Conservation (phyloP, 2,797 vertebrate species). For the Smutsia temminckii region DNA sequence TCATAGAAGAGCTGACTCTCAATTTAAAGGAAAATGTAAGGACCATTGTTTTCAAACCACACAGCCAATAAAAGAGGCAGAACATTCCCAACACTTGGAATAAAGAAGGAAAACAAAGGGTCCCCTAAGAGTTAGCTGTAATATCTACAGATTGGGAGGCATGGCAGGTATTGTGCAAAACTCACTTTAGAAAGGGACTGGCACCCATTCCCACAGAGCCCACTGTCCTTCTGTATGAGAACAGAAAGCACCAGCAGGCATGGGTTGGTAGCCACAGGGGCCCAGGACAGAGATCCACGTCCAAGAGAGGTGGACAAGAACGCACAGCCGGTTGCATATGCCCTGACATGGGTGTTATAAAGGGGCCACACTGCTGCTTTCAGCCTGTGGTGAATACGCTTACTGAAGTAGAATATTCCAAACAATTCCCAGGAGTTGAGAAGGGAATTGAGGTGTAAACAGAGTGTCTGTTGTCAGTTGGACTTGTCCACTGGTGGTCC, state of each 20-base stretch:
- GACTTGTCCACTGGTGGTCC: not conserved
- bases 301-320: no score
- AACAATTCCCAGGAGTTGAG: fast-evolving
- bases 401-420: not conserved
- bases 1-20: fast-evolving
- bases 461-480: fast-evolving
- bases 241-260: fast-evolving
- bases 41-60: not conserved
- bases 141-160: fast-evolving
- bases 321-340: fast-evolving
- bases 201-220: fast-evolving
- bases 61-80: not conserved
- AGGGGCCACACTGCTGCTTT: not conserved
- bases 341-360: fast-evolving
- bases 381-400: not conserved
- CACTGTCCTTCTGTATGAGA: not conserved
- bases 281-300: not conserved
- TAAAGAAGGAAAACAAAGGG: not conserved
- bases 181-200: not conserved
- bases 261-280: fast-evolving
- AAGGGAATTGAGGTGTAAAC: fast-evolving
- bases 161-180: fast-evolving
- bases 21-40: not conserved
- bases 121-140: not conserved
- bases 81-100: not conserved